phyloP scores from a whole-genome alignment of 2,888 invertebrate genomes.

The Callosobruchus maculatus region DNA sequence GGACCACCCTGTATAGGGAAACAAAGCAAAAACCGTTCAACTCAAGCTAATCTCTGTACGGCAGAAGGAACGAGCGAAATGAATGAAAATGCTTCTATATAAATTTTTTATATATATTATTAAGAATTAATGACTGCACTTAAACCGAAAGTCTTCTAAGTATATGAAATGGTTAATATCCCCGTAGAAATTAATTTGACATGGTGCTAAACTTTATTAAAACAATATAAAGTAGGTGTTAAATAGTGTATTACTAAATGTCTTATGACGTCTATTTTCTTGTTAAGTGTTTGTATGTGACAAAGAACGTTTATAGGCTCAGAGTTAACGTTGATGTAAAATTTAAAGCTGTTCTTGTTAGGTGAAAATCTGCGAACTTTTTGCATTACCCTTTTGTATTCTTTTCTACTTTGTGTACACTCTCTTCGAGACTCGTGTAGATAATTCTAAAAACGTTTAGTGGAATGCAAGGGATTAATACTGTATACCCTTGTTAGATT shows the following conservation, averaged over 20 bases:
- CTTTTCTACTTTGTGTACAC: neutral
- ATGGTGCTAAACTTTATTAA: slow-evolving; percentile 5
- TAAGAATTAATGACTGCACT: no score
- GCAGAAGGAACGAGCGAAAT: no score
- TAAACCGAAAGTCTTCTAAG: no score
- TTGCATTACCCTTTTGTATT: neutral
- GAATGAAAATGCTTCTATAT: no score
- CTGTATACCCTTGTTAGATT: neutral
- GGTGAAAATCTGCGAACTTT: neutral
- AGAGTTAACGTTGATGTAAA: slow-evolving; percentile 5
- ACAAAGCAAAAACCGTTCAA: no score
- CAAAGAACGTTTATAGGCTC: neutral
- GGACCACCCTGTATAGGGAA: no score
- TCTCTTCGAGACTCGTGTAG: slow-evolving; percentile 18
- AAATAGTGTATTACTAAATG: neutral
- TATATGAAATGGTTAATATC: neutral
- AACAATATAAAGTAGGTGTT: neutral
- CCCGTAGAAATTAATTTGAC: neutral
- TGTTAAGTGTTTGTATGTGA: neutral
- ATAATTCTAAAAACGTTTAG: slow-evolving; percentile 31
- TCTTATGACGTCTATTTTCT: neutral
- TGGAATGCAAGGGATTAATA: slow-evolving; percentile 17
- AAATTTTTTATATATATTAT: no score
- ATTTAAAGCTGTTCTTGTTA: neutral
- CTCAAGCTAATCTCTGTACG: no score